Evolutionary conservation across 2,888 invertebrate species (phyloP).

Genomic region (Spicauda simplicius): DNA sequence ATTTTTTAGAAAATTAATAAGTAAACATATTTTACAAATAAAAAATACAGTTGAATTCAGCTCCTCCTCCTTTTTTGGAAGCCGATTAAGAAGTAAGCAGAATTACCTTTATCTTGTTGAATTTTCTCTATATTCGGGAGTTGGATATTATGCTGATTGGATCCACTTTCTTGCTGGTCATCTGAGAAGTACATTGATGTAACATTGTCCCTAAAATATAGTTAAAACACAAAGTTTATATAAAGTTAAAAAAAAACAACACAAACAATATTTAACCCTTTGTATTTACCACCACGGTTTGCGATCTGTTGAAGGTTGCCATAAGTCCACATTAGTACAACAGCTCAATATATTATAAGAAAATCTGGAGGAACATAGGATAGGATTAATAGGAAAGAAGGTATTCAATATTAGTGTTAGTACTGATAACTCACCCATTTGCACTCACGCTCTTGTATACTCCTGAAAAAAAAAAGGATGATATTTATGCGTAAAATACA

Average conservation of each 20-base stretch:
- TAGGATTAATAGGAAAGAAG: slow-evolving; percentile 25
- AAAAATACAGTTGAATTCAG: too few species aligned
- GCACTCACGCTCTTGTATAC: slow-evolving; percentile 65
- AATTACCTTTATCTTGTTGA: slow-evolving; percentile 10
- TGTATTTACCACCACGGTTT: slow-evolving; percentile 73
- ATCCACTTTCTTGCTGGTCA: slow-evolving; percentile 40
- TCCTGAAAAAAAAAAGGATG: slow-evolving; percentile 53
- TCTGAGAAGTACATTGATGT: slow-evolving; percentile 56
- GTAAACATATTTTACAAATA: background rate
- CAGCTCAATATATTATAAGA: slow-evolving; percentile 66
- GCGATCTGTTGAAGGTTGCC: slow-evolving; percentile 56
- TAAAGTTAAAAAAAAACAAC: background rate
- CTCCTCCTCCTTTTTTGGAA: too few species aligned
- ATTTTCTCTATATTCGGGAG: background rate
- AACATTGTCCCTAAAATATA: slow-evolving; percentile 63
- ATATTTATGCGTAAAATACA: background rate
- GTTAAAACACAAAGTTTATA: slow-evolving; percentile 9
- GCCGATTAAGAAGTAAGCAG: too few species aligned
- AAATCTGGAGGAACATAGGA: slow-evolving; percentile 53
- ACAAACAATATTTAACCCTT: slow-evolving; percentile 18
- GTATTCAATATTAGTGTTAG: slow-evolving; percentile 36
- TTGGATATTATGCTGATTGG: slow-evolving; percentile 8
- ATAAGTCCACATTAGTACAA: slow-evolving; percentile 67
- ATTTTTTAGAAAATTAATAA: background rate
- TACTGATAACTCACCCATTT: slow-evolving; percentile 60